Conservation (phyloP, 1,140 invertebrate genomes). For the Sarcophaga peregrina region DNA sequence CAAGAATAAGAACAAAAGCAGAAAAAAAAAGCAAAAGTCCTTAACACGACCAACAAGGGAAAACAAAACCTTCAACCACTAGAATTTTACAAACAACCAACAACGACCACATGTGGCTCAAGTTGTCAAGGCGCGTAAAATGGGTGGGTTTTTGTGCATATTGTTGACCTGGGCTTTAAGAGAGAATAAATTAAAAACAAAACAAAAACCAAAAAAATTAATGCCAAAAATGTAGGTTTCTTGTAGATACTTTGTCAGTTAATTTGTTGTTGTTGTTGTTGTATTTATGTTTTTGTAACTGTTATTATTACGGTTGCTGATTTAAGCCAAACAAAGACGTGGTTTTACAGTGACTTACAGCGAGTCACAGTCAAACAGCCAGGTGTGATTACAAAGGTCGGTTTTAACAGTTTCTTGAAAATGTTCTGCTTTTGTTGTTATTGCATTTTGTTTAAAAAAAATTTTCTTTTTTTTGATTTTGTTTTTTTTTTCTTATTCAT, state of each 20-base stretch:
- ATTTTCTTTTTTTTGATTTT: too few species aligned
- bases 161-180: slow-evolving; percentile 19
- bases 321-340: slow-evolving; percentile 31
- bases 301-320: neutral
- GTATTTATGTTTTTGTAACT: neutral
- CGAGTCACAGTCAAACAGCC: neutral
- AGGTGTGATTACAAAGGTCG: slow-evolving; percentile 40
- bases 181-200: neutral
- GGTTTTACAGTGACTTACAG: too few species aligned
- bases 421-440: neutral
- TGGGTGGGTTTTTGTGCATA: slow-evolving; percentile 29
- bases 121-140: slow-evolving; percentile 35
- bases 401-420: slow-evolving; percentile 11
- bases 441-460: too few species aligned
- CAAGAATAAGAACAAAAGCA: neutral
- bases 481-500: too few species aligned
- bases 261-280: neutral
- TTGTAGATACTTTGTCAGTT: slow-evolving; percentile 8
- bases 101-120: slow-evolving; percentile 33
- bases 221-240: slow-evolving; percentile 31
- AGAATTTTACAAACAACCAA: neutral
- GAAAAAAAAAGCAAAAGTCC: slow-evolving; percentile 5
- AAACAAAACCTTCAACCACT: neutral
- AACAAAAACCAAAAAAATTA: neutral
- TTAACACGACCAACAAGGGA: neutral